Conservation (phyloP, 1,140 invertebrate species). For the Coptotermes formosanus region DNA sequence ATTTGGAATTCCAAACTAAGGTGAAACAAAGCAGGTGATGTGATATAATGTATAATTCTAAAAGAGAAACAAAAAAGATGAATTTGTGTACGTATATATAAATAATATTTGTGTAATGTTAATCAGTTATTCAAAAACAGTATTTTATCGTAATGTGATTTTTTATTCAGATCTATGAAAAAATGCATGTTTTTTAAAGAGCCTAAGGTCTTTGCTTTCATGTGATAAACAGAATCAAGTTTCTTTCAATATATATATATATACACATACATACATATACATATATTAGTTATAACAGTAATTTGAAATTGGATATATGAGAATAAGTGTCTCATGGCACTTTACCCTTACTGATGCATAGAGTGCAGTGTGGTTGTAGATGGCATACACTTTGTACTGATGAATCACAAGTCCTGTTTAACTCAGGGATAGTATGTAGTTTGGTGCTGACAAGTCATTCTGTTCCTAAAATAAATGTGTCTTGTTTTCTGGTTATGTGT, state of each 20-base stretch:
- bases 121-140: background rate
- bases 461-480: no score
- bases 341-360: background rate
- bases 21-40: background rate
- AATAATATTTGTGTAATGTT: background rate
- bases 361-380: background rate
- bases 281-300: background rate
- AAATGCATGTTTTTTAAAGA: background rate
- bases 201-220: background rate
- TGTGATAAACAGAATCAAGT: background rate
- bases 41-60: slow-evolving; percentile 15
- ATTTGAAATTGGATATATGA: background rate
- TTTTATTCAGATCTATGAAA: background rate
- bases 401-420: background rate
- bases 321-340: background rate
- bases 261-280: background rate
- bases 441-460: background rate
- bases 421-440: background rate
- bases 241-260: background rate
- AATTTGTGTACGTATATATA: background rate
- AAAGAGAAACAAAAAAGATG: background rate
- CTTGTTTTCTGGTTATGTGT: no score
- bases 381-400: background rate
- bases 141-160: background rate
- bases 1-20: background rate